A percentile compares a stretch with the other conserved stretches of the same genome.
Conservation (phyloP, 2,797 vertebrate species). For the Ficedula albicollis region DNA sequence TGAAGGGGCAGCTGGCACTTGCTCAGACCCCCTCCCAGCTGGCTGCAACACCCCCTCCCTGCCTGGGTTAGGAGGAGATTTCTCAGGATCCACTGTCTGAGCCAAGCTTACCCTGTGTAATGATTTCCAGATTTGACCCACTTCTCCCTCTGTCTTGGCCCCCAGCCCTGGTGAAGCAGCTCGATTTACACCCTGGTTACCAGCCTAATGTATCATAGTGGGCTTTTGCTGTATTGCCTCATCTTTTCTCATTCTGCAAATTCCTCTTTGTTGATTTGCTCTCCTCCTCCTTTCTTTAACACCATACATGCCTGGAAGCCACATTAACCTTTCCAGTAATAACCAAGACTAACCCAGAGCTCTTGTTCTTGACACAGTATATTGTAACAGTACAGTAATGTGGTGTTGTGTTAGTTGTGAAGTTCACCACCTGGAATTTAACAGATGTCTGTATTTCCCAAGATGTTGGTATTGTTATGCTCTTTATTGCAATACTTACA, state of each 20-base stretch:
- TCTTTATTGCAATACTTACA: conserved; percentile 47
- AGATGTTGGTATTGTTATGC: conserved; percentile 72
- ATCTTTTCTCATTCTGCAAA: conserved; percentile 57
- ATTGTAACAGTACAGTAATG: conserved; percentile 73
- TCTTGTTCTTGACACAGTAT: conserved; percentile 71
- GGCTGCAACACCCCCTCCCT: not conserved
- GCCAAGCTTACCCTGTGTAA: not conserved
- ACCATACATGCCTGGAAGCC: conserved; percentile 50
- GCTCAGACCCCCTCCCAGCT: not conserved
- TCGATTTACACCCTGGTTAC: conserved; percentile 64
- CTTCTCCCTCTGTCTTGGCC: not conserved
- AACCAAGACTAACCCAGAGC: conserved; percentile 65
- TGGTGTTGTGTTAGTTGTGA: conserved; percentile 73
- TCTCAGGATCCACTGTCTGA: not conserved
- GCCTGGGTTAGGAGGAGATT: not conserved
- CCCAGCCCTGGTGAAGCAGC: conserved; percentile 37
- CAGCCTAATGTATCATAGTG: not conserved
- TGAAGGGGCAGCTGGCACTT: not conserved
- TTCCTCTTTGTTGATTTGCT: conserved; percentile 34
- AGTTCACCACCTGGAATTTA: conserved; percentile 68
- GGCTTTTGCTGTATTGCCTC: conserved; percentile 56
- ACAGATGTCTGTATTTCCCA: conserved; percentile 78
- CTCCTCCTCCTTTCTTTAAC: conserved; percentile 63
- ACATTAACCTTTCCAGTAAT: conserved; percentile 47
- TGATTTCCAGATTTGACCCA: not conserved